phyloP scores from a whole-genome alignment of 2,888 invertebrate genomes.

The Lasioglossum oenotherae region DNA sequence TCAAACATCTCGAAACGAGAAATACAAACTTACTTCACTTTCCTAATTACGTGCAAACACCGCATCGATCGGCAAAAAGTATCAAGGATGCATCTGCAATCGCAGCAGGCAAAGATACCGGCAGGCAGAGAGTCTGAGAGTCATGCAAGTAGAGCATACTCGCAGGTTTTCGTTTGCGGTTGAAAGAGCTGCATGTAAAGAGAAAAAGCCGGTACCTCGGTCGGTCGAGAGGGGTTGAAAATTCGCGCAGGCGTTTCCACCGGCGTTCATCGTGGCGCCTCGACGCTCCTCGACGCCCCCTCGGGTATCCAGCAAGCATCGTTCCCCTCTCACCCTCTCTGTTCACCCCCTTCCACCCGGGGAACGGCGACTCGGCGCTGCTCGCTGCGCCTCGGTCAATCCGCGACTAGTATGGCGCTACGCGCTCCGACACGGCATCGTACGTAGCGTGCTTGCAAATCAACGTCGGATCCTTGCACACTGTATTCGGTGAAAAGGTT shows the following conservation, averaged over 20 bases:
- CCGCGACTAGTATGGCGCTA: constrained; percentile 82
- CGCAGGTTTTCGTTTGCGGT: constrained; percentile 63
- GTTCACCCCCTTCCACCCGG: constrained; percentile 61
- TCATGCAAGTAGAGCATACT: constrained; percentile 50
- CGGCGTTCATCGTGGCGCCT: constrained; percentile 70
- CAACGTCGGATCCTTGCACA: constrained; percentile 36
- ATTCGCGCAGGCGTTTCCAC: constrained; percentile 71
- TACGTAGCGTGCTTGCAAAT: constrained; percentile 58
- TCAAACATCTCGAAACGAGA: too few relatives aligned
- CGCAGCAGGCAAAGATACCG: not conserved
- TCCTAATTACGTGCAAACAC: not conserved
- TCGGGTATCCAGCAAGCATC: constrained; percentile 46
- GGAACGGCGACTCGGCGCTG: constrained; percentile 73
- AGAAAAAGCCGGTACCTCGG: constrained; percentile 40
- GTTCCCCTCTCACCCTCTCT: constrained; percentile 22
- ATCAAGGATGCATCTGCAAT: not conserved
- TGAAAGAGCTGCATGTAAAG: constrained; percentile 57
- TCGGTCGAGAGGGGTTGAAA: constrained; percentile 64
- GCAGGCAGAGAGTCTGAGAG: constrained; percentile 38
- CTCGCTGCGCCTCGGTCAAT: constrained; percentile 81
- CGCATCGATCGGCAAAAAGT: not conserved
- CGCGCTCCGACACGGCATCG: constrained; percentile 78
- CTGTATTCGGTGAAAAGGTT: not conserved
- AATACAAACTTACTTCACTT: too few relatives aligned
- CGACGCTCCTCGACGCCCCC: constrained; percentile 56